Base-by-base conservation (phyloP, 2,888 invertebrate genomes). In the Slavum lentiscoides region DNA sequence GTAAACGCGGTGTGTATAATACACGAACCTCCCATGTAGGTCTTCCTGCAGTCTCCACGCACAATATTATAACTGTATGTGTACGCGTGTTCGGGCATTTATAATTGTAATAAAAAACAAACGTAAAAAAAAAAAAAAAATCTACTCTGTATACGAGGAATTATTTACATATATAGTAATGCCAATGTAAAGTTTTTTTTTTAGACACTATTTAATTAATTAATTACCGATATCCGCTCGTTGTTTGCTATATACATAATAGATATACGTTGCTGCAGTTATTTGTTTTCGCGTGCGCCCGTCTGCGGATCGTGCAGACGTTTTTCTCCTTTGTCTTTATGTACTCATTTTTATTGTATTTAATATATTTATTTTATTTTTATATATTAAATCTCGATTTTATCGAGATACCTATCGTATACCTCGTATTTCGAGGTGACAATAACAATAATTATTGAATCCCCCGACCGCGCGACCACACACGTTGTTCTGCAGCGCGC, bases 271-370 rank as follows among this genome's bases (percentile, higher is more conserved):
- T 43, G 43, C 6, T 9, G 30, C 59, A 74, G 49, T 64, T 64
- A 64, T 64, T 64, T 64, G 64, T 74, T 64, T 62, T 58, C 30
- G 74, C 66, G 67, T 73, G 87, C 74, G 87, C 30, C 30, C 30
- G 30, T 1, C 89, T 82, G 84, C 85, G 82, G 81, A 73, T 58
- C 73, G 83, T 53, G 82, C 58, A 59, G 53, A 81, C 23, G 30
- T 39, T 69, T 49, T 74, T 43, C 68, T 43, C 68, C 64, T 69
- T 68, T 73, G 81, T 76, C 70, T 81, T 73, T 80, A 68, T 58
- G 21, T 55, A 58, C 74, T 53, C 70, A 64, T 66, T 43, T 75
- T 73, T 74, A 64, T 55, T 37, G n/a, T n/a, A 55, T 74, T 74
- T 21, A 55, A 66, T 74, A 66, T 66, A 55, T 66, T 66, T 61